Evolutionary conservation across 2,888 invertebrate genomes (phyloP).

Genomic region (Nomada lathburiana): DNA sequence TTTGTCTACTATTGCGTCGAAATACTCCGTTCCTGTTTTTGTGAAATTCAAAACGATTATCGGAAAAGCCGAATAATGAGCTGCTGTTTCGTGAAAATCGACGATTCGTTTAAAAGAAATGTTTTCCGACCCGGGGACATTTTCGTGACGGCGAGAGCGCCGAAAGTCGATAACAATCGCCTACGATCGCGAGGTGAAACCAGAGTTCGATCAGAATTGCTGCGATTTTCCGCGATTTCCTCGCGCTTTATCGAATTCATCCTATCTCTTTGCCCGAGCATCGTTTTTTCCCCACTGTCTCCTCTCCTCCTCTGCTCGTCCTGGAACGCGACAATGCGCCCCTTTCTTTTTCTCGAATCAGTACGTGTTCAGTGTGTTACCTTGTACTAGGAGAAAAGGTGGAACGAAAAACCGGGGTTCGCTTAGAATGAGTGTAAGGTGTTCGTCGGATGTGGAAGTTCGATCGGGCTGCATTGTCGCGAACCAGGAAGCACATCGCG

Average conservation of each 20-base stretch:
- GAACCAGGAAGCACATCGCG: conserved; percentile 66
- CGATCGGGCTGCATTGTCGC: conserved; percentile 59
- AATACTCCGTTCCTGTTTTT: not conserved
- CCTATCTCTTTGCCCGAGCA: conserved; percentile 62
- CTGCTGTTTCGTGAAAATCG: not conserved
- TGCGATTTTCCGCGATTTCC: conserved; percentile 65
- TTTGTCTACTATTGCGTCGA: not conserved
- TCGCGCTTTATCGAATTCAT: conserved; percentile 50
- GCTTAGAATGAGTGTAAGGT: conserved; percentile 7
- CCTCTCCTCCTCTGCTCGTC: conserved; percentile 66
- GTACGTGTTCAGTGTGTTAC: not conserved
- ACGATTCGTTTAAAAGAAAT: no score
- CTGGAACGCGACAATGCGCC: conserved; percentile 63
- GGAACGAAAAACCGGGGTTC: conserved; percentile 36
- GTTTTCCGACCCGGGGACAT: conserved; percentile 56
- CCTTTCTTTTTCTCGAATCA: conserved; percentile 24
- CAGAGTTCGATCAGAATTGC: conserved; percentile 44
- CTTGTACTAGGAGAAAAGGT: not conserved
- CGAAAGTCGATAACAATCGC: conserved; percentile 61
- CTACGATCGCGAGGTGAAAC: conserved; percentile 66
- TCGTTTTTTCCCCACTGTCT: conserved; percentile 53
- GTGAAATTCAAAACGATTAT: not conserved
- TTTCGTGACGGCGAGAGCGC: conserved; percentile 61
- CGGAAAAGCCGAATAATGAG: not conserved
- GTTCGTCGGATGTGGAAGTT: conserved; percentile 42